Percentiles rank a stretch among this genome's conserved stretches.
Conservation (phyloP, 2,888 invertebrate genomes). For the Cosmia trapezina region DNA sequence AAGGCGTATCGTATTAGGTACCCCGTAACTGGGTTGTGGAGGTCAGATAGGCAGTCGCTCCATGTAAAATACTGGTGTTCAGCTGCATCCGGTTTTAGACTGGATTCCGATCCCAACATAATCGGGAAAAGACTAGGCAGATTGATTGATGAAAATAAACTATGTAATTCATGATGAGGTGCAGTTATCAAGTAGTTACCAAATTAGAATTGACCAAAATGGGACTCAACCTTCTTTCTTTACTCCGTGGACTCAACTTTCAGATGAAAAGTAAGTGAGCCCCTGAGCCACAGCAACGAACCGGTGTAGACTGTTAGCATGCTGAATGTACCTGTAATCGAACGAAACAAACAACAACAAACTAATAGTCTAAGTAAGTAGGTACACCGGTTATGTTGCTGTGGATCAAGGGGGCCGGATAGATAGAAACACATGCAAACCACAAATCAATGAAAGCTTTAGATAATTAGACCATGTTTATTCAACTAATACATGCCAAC, state of each 20-base stretch:
- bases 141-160: not conserved
- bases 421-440: not conserved
- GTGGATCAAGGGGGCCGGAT: not conserved
- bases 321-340: too few relatives aligned
- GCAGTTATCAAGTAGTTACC: not conserved
- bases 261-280: too few relatives aligned
- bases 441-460: constrained; percentile 1
- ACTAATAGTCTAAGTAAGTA: not conserved
- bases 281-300: too few relatives aligned
- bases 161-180: not conserved
- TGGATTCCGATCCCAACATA: too few relatives aligned
- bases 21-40: too few relatives aligned
- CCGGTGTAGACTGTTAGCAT: too few relatives aligned
- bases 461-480: constrained; percentile 7
- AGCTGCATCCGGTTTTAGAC: too few relatives aligned
- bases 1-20: too few relatives aligned
- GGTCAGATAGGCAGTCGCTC: too few relatives aligned
- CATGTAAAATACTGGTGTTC: too few relatives aligned
- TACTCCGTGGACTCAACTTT: not conserved
- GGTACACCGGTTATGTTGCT: not conserved
- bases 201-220: not conserved
- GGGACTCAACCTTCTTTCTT: not conserved
- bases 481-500: constrained; percentile 1
- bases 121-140: too few relatives aligned
- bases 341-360: not conserved